These are phyloP conservation scores for Cotesia glomerata DNA, from an alignment of 1,140 invertebrate genomes.

Conservation along the genomic window DNA sequence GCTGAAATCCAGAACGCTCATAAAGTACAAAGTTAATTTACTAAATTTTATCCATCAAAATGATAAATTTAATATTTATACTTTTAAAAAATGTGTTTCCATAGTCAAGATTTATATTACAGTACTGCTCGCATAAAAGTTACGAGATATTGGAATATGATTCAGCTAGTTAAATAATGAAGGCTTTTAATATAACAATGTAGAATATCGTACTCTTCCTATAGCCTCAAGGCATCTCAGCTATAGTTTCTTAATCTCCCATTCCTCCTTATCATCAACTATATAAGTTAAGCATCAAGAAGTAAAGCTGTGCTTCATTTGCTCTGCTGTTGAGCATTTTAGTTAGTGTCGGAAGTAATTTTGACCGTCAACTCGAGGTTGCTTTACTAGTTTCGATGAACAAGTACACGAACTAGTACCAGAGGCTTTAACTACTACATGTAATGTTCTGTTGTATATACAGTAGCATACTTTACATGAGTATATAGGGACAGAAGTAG, in stretches of 20 bases:
- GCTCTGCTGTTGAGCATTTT: slow-evolving; percentile 23
- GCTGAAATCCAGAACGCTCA: too few species aligned
- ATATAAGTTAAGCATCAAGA: background rate
- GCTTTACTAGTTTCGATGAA: background rate
- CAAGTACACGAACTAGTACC: too few species aligned
- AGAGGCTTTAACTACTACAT: too few species aligned
- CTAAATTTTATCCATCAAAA: background rate
- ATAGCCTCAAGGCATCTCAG: background rate
- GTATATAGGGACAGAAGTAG: too few species aligned
- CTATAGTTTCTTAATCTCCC: background rate
- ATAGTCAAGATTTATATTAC: too few species aligned
- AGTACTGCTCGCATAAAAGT: background rate
- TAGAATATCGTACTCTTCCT: background rate
- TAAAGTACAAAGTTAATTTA: too few species aligned
- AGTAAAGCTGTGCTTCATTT: slow-evolving; percentile 17
- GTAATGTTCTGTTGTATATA: too few species aligned
- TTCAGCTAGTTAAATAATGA: too few species aligned
- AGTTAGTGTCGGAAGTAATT: slow-evolving; percentile 24
- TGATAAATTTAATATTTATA: background rate
- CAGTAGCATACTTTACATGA: too few species aligned
- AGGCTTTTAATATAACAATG: slow-evolving; percentile 8
- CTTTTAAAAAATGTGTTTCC: too few species aligned
- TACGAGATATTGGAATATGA: background rate
- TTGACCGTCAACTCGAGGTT: slow-evolving; percentile 14
- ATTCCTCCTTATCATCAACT: background rate